phyloP scores from a whole-genome alignment of 37 sponge, comb jelly and placozoan genomes.

The Hormiphora californensis region DNA sequence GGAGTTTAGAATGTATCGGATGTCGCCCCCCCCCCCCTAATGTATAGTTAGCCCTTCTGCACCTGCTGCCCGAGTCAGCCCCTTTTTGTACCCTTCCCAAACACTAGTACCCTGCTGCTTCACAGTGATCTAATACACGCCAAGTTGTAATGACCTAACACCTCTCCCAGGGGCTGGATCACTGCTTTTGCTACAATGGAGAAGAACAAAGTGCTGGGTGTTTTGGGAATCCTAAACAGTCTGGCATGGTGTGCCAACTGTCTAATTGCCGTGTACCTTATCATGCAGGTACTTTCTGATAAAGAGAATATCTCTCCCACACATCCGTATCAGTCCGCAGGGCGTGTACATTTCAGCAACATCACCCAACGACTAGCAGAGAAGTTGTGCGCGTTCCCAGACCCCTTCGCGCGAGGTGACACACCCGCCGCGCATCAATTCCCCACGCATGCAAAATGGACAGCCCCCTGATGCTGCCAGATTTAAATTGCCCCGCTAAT shows the following conservation, averaged over 20 bases:
- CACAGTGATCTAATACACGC: too few relatives aligned
- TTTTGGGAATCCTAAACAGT: not conserved
- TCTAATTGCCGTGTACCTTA: conserved; percentile 50
- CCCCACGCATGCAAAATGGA: too few relatives aligned
- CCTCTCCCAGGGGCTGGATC: conserved; percentile 36
- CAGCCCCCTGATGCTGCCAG: too few relatives aligned
- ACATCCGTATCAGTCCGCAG: not conserved
- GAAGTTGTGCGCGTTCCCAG: not conserved
- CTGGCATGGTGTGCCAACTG: not conserved
- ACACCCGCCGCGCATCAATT: not conserved
- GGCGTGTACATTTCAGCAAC: conserved; percentile 7
- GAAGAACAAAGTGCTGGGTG: conserved; percentile 25
- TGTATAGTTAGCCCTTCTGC: too few relatives aligned
- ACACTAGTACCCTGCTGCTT: too few relatives aligned
- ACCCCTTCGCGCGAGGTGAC: not conserved
- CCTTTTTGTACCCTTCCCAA: too few relatives aligned
- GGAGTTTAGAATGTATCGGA: too few relatives aligned
- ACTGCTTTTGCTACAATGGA: not conserved
- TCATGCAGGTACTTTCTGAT: conserved; percentile 11
- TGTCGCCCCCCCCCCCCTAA: too few relatives aligned
- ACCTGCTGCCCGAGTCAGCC: too few relatives aligned
- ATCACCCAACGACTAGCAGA: conserved; percentile 18
- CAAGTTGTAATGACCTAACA: too few relatives aligned
- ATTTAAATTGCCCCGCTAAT: not conserved
- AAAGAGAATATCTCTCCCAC: not conserved